A percentile compares a stretch with the other conserved stretches of the same genome.
These are phyloP conservation scores for Tapirus terrestris DNA, from an alignment of 2,113 vertebrate species.

Conservation along the genomic window DNA sequence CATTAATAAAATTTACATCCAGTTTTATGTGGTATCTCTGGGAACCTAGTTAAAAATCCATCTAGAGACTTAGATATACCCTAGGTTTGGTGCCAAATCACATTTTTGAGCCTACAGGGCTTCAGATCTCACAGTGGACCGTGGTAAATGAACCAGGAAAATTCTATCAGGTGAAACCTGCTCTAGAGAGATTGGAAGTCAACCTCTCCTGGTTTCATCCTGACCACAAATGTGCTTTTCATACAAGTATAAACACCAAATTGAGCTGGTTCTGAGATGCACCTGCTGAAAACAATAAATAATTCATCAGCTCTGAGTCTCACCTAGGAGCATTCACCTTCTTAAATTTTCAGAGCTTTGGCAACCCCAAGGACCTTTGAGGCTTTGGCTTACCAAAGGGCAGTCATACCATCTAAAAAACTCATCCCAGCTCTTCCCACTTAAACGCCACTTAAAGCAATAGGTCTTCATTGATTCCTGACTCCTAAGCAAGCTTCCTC, in stretches of 20 bases:
- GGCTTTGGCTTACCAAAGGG: neutral
- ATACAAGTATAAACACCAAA: conserved; percentile 35
- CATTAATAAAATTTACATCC: conserved; percentile 20
- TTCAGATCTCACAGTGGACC: neutral
- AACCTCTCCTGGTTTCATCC: neutral
- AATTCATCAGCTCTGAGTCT: conserved; percentile 35
- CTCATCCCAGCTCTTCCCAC: neutral
- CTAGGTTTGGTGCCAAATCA: conserved; percentile 2
- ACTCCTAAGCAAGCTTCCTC: neutral
- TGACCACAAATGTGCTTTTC: conserved; percentile 37
- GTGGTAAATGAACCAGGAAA: conserved; percentile 5
- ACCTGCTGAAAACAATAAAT: conserved; percentile 22
- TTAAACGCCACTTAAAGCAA: neutral
- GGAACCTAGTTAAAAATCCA: conserved; percentile 3
- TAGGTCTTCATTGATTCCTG: conserved; percentile 6
- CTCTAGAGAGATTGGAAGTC: conserved; percentile 29
- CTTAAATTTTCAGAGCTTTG: conserved; percentile 7
- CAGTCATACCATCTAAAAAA: neutral
- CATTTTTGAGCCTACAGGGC: neutral
- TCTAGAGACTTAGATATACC: neutral
- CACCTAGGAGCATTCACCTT: neutral
- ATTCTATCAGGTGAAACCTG: neutral
- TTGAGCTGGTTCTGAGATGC: conserved; percentile 17
- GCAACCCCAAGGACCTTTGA: neutral
- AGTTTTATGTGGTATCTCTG: neutral